phyloP scores from a whole-genome alignment of 2,113 vertebrate genomes.

The Sylvia atricapilla region DNA sequence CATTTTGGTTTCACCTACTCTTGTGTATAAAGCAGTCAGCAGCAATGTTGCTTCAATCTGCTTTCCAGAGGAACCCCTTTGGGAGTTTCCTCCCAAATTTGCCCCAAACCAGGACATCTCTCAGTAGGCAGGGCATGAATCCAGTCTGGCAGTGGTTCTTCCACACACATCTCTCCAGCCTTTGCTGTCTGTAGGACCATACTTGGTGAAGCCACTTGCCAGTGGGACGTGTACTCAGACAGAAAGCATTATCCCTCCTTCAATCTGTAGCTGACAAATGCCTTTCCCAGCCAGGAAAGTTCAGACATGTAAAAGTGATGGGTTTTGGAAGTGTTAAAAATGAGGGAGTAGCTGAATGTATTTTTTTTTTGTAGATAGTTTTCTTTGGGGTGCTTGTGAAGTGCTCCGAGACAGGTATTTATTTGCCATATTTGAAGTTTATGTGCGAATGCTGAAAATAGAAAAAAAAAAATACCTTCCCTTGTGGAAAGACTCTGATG shows the following conservation, averaged over 20 bases:
- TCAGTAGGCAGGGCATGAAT: background rate
- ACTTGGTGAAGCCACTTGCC: background rate
- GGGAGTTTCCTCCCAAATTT: background rate
- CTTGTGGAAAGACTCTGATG: background rate
- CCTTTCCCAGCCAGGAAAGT: background rate
- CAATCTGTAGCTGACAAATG: background rate
- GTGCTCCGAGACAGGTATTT: background rate
- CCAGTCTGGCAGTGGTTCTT: background rate
- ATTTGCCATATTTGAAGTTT: constrained; percentile 15
- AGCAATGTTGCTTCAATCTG: background rate
- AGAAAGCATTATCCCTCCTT: background rate
- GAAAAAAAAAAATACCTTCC: background rate
- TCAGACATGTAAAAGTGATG: background rate
- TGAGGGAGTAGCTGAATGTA: background rate
- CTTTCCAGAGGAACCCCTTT: background rate
- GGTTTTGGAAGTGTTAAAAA: background rate
- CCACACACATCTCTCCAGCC: background rate
- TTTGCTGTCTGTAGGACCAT: background rate
- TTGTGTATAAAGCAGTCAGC: background rate
- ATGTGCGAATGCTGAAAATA: background rate
- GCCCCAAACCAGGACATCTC: background rate
- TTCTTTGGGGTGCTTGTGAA: background rate
- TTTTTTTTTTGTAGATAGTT: constrained; percentile 33
- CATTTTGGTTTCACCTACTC: background rate
- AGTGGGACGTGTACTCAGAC: background rate